Conservation (phyloP, 2,888 invertebrate genomes). For the Neoaliturus tenellus region DNA sequence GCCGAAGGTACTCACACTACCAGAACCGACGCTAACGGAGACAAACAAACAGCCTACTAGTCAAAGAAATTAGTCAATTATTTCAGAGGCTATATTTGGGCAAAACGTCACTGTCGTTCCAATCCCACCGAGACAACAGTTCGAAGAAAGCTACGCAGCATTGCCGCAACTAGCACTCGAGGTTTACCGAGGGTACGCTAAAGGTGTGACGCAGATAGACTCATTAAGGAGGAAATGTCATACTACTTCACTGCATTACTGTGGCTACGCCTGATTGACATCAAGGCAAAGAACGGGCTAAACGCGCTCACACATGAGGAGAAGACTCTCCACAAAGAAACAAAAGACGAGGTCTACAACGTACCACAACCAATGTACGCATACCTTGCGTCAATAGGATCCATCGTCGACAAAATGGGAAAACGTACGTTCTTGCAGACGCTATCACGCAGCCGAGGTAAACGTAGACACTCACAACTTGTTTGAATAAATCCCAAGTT, state of each 20-base stretch:
- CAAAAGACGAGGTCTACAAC: slow-evolving; percentile 65
- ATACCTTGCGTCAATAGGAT: slow-evolving; percentile 66
- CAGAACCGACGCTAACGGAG: slow-evolving; percentile 44
- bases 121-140: slow-evolving; percentile 64
- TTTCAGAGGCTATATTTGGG: slow-evolving; percentile 66
- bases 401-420: slow-evolving; percentile 67
- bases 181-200: slow-evolving; percentile 63
- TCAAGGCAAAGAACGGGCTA: slow-evolving; percentile 66
- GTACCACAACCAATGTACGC: slow-evolving; percentile 67
- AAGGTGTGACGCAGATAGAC: slow-evolving; percentile 67
- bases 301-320: slow-evolving; percentile 66
- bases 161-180: slow-evolving; percentile 59
- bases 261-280: slow-evolving; percentile 63
- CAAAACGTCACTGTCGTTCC: slow-evolving; percentile 64
- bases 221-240: slow-evolving; percentile 63
- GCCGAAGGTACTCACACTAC: slow-evolving; percentile 12
- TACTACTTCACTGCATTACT: slow-evolving; percentile 67
- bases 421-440: slow-evolving; percentile 66
- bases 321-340: slow-evolving; percentile 65
- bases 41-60: background rate
- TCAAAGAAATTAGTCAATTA: slow-evolving; percentile 56
- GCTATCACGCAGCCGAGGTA: slow-evolving; percentile 68
- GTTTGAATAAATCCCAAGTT: slow-evolving; percentile 66
- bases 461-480: slow-evolving; percentile 67
- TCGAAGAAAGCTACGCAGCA: slow-evolving; percentile 62